Evolutionary conservation across 2,888 invertebrate species (phyloP).

Genomic region (Drosophila pseudotakahashii): DNA sequence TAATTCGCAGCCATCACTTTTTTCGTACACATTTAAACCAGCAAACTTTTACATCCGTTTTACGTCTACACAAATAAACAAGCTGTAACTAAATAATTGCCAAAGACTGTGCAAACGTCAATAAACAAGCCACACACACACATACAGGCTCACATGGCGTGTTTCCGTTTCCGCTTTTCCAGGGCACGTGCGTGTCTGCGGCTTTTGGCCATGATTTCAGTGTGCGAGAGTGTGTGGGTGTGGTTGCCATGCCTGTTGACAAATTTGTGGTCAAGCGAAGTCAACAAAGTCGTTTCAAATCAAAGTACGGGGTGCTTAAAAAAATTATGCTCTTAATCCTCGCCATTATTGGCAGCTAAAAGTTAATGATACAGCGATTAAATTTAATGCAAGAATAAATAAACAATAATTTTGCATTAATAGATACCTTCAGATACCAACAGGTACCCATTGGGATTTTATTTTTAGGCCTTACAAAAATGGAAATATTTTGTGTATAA

Average conservation of each 20-base stretch:
- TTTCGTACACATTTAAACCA: slow-evolving; percentile 43
- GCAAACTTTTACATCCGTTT: slow-evolving; percentile 69
- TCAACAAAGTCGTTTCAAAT: slow-evolving; percentile 53
- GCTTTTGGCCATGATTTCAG: slow-evolving; percentile 37
- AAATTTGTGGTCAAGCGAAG: slow-evolving; percentile 60
- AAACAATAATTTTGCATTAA: too few species aligned
- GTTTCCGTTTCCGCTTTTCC: slow-evolving; percentile 69
- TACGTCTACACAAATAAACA: slow-evolving; percentile 41
- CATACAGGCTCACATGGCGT: slow-evolving; percentile 36
- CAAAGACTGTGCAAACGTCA: slow-evolving; percentile 54
- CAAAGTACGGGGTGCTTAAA: slow-evolving; percentile 38
- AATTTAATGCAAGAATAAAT: background rate
- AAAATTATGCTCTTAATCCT: slow-evolving; percentile 1
- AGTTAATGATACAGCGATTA: slow-evolving; percentile 2
- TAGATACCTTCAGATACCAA: too few species aligned
- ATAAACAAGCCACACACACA: slow-evolving; percentile 35
- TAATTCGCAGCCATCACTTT: slow-evolving; percentile 55
- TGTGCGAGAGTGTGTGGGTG: slow-evolving; percentile 11
- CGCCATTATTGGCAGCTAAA: background rate
- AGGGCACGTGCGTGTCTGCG: slow-evolving; percentile 59
- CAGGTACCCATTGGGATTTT: too few species aligned
- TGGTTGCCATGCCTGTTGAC: slow-evolving; percentile 57
- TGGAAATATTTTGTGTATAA: background rate
- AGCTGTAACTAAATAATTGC: slow-evolving; percentile 63
- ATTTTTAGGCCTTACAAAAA: background rate